These are phyloP conservation scores for Oenanthe oenanthe DNA, from an alignment of 2,113 vertebrate species.

Conservation along the genomic window DNA sequence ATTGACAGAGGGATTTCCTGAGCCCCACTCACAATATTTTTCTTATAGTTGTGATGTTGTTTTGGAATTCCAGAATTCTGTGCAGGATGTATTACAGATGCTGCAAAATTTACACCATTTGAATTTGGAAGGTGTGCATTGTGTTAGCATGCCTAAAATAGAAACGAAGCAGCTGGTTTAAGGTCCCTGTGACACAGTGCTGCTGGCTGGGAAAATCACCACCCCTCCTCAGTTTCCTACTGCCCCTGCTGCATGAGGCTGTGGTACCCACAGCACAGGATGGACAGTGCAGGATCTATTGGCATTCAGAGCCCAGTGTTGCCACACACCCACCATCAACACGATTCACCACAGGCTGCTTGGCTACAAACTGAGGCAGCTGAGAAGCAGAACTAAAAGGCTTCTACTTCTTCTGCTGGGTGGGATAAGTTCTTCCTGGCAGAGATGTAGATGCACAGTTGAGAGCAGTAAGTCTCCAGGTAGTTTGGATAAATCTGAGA, in stretches of 20 bases:
- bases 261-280: neutral
- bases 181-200: neutral
- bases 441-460: neutral
- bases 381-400: neutral
- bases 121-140: accelerated
- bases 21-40: neutral
- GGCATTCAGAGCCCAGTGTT: neutral
- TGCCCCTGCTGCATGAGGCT: neutral
- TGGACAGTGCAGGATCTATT: neutral
- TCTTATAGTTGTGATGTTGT: neutral
- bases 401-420: neutral
- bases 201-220: neutral
- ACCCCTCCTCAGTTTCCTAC: neutral
- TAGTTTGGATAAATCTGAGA: neutral
- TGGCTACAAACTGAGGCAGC: neutral
- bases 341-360: neutral
- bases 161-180: neutral
- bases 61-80: neutral
- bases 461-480: neutral
- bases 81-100: neutral
- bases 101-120: neutral
- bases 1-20: neutral
- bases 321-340: neutral
- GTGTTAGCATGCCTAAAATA: neutral
- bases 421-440: neutral